Conservation (phyloP, 2,888 invertebrate genomes). For the Cephus rjabovi region DNA sequence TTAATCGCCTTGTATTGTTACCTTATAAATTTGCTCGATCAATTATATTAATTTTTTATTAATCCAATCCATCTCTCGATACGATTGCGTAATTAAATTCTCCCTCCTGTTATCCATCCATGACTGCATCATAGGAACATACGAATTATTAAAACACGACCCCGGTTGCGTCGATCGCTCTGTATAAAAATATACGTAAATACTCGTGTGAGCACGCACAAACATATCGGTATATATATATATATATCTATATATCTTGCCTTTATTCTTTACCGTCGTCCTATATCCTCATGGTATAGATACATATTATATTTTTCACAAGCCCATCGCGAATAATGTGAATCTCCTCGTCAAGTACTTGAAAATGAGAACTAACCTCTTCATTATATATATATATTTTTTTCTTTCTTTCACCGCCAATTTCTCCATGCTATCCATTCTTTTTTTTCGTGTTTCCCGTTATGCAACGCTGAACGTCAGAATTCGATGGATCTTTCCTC, state of each 20-base stretch:
- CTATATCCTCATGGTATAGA: conserved; percentile 8
- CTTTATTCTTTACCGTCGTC: conserved; percentile 8
- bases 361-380: background rate
- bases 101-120: background rate
- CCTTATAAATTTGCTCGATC: background rate
- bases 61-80: background rate
- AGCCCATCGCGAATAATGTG: background rate
- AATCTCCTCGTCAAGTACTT: background rate
- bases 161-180: background rate
- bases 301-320: background rate
- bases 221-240: conserved; percentile 28
- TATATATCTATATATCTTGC: conserved; percentile 20
- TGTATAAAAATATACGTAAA: background rate
- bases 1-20: background rate
- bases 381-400: background rate
- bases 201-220: conserved; percentile 12
- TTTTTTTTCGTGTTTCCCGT: background rate
- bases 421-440: background rate
- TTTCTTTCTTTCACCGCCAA: background rate
- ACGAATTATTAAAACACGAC: background rate
- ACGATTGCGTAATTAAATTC: background rate
- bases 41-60: background rate
- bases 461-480: background rate
- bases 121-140: background rate
- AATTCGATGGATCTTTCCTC: background rate